These are phyloP conservation scores for Hyphantria cunea DNA, from an alignment of 1,140 invertebrate genomes.

Conservation along the genomic window DNA sequence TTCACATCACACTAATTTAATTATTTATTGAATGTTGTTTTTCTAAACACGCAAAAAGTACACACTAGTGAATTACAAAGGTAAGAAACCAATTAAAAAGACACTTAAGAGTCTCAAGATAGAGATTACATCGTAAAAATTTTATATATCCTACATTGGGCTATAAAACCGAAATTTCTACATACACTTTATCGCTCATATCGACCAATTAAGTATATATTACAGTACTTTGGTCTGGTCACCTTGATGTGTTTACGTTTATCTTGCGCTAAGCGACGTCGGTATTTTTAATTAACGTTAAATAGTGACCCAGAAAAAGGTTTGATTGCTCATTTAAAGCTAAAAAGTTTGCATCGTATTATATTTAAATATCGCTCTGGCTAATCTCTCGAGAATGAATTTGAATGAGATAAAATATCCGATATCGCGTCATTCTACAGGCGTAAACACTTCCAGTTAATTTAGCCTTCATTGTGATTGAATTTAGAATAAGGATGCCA, in stretches of 20 bases:
- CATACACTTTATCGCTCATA: conserved; percentile 8
- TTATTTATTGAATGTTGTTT: conserved; percentile 14
- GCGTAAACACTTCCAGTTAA: conserved; percentile 1
- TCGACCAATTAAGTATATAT: conserved; percentile 9
- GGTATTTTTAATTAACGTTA: conserved; percentile 34
- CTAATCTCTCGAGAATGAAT: conserved; percentile 22
- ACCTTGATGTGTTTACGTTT: conserved; percentile 5
- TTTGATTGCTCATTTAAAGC: conserved; percentile 37
- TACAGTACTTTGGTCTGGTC: conserved; percentile 5
- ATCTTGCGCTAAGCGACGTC: conserved; percentile 5
- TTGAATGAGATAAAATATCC: conserved; percentile 13
- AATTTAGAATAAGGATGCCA: conserved; percentile 2
- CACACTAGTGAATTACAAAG: conserved; percentile 1
- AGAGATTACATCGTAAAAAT: conserved; percentile 18
- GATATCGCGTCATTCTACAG: neutral
- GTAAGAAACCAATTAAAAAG: neutral
- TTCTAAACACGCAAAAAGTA: neutral
- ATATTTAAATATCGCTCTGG: conserved; percentile 16
- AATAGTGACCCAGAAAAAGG: conserved; percentile 32
- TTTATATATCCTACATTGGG: conserved; percentile 4
- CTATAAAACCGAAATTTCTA: conserved; percentile 17
- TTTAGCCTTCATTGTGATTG: neutral
- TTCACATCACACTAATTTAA: conserved; percentile 22
- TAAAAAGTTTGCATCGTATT: conserved; percentile 22
- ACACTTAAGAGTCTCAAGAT: neutral